These are phyloP conservation scores for Salmo trutta DNA, from an alignment of 2,797 vertebrate genomes.

Conservation along the genomic window DNA sequence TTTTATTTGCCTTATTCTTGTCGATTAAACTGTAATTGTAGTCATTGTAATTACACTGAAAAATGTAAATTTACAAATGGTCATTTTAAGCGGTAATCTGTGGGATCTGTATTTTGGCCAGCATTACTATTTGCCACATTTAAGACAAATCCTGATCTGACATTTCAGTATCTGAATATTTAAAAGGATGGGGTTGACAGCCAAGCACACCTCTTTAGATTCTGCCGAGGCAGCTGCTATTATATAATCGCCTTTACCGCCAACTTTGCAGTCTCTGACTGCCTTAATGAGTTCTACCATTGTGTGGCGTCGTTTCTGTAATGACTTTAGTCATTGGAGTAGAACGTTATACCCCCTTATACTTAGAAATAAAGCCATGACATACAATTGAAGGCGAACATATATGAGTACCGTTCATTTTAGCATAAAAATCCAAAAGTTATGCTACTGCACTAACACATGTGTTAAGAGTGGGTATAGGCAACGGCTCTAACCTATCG, in stretches of 20 bases:
- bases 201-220: slow-evolving; percentile 29
- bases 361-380: not conserved
- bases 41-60: not conserved
- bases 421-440: not conserved
- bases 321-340: slow-evolving; percentile 10
- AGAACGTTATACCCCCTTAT: not conserved
- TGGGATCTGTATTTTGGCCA: slow-evolving; percentile 66
- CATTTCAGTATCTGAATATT: slow-evolving; percentile 73
- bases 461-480: too few relatives aligned
- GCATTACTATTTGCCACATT: slow-evolving; percentile 59
- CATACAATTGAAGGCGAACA: not conserved
- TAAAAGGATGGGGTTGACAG: slow-evolving; percentile 67
- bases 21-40: slow-evolving; percentile 5
- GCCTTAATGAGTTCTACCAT: slow-evolving; percentile 59
- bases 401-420: not conserved
- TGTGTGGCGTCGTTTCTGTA: slow-evolving; percentile 55
- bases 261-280: slow-evolving; percentile 54
- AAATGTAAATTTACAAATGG: not conserved
- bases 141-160: slow-evolving; percentile 56
- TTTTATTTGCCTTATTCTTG: slow-evolving; percentile 7
- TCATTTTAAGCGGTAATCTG: slow-evolving; percentile 33
- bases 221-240: slow-evolving; percentile 38
- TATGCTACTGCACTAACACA: not conserved
- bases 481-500: too few relatives aligned
- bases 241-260: slow-evolving; percentile 60